Evolutionary conservation across 2,888 invertebrate species (phyloP), one percentile per base, ranked within the genome.

Genomic region (Euzophera pinguis): DNA sequence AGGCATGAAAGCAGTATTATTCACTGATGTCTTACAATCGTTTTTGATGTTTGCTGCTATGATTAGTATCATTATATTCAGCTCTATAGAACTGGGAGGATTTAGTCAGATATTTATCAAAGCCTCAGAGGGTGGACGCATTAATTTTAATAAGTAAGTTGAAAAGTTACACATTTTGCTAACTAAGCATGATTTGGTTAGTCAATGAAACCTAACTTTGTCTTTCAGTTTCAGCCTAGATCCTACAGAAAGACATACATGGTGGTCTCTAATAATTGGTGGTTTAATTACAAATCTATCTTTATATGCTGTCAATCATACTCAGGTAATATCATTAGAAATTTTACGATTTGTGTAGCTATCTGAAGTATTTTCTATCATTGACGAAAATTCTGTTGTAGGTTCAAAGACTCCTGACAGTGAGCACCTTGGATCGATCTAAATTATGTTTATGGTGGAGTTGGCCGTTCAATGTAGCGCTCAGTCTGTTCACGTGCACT

Each of bases 1-100:
- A 13, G 97, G 97, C 34, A 97, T 97, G 93, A 97, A 97, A 77
- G 97, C 97, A 3, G 97, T 97, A 0, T 82, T 97, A 47, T 93
- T 97, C 64, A 97, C 97, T 0, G 97, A 97, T 71, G 93, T 97
- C 1, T 94, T 97, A 62, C 96, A 96, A 78, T 96, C 96, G 0
- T 55, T 94, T 1, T 89, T 98, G 3, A 98, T 98, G 97, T 97
- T 96, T 72, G 93, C 91, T 1, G 95, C 97, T 0, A 92, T 97
- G 7, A 94, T 95, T 64, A 93, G 95, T 66, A 92, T 98, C 0
- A 95, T 97, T 16, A 92, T 94, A 52, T 94, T 93, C 61, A 96
- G 95, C 2, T 91, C 92, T 0, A 79, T 94, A 16, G 92, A 94
- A 64, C 91, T 93, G 3, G 96, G 95, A 10, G 94, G 96, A 7